Evolutionary conservation across 1,140 invertebrate genomes (phyloP).

Genomic region (Doryteuthis pealeii): DNA sequence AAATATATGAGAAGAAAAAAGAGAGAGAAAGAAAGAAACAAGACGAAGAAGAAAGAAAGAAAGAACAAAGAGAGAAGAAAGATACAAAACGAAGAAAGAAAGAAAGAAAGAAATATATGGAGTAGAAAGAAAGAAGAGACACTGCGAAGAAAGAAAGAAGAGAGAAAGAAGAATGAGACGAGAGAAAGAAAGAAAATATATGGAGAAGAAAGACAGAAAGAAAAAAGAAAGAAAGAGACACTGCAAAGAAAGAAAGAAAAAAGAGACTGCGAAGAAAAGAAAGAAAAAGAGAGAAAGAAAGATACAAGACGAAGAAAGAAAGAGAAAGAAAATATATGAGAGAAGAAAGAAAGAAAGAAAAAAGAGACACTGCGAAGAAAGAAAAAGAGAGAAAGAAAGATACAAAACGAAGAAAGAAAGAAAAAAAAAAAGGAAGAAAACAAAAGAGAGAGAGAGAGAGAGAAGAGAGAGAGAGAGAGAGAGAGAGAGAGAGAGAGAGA

Average conservation of each 20-base stretch:
- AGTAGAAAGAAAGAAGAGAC: not conserved
- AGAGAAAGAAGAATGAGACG: not conserved
- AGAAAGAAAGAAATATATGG: too few relatives aligned
- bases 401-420: not conserved
- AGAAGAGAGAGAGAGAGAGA: constrained; percentile 1
- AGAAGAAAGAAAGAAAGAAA: constrained; percentile 8
- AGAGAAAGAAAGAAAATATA: not conserved
- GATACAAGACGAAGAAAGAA: not conserved
- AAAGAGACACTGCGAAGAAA: not conserved
- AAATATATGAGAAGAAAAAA: too few relatives aligned
- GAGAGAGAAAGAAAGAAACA: too few relatives aligned
- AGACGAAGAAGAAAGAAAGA: too few relatives aligned
- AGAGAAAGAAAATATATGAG: not conserved
- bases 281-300: constrained; percentile 11
- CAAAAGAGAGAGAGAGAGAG: not conserved
- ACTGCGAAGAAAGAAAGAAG: constrained; percentile 5
- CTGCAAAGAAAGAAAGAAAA: not conserved
- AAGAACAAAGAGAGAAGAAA: too few relatives aligned
- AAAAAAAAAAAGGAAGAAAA: constrained; percentile 13
- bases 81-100: not conserved
- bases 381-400: not conserved
- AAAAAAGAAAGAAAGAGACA: not conserved
- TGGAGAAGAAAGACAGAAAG: constrained; percentile 9
- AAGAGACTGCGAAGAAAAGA: constrained; percentile 1
- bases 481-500: constrained; percentile 19